Conservation (phyloP, 2,797 vertebrate species). For the Chaenodraco wilsoni region DNA sequence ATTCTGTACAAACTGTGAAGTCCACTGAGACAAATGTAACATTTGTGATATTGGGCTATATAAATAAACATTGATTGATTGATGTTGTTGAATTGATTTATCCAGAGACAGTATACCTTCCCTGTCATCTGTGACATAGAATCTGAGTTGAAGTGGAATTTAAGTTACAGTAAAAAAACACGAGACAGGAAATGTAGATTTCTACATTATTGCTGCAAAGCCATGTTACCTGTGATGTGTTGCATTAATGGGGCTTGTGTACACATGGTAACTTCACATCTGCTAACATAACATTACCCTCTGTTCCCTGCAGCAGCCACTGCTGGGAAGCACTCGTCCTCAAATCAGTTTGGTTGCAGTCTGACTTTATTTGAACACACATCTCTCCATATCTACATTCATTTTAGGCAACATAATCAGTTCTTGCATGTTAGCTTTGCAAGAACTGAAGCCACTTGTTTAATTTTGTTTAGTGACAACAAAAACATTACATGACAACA, state of each 20-base stretch:
- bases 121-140: conserved; percentile 4
- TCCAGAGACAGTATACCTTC: conserved; percentile 2
- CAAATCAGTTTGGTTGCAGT: background rate
- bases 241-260: background rate
- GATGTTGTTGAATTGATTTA: background rate
- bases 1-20: too few species aligned
- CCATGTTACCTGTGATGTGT: background rate
- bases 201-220: background rate
- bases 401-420: background rate
- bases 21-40: too few species aligned
- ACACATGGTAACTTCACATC: background rate
- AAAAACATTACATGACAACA: background rate
- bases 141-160: background rate
- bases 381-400: background rate
- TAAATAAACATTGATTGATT: too few species aligned
- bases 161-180: background rate
- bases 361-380: background rate
- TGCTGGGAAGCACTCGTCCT: background rate
- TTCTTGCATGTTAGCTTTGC: background rate
- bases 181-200: background rate
- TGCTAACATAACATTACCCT: background rate
- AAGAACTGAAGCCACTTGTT: background rate
- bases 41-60: too few species aligned
- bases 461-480: background rate
- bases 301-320: background rate